These are phyloP conservation scores for Gymnocypris eckloni DNA, from an alignment of 2,797 vertebrate species.

Conservation along the genomic window DNA sequence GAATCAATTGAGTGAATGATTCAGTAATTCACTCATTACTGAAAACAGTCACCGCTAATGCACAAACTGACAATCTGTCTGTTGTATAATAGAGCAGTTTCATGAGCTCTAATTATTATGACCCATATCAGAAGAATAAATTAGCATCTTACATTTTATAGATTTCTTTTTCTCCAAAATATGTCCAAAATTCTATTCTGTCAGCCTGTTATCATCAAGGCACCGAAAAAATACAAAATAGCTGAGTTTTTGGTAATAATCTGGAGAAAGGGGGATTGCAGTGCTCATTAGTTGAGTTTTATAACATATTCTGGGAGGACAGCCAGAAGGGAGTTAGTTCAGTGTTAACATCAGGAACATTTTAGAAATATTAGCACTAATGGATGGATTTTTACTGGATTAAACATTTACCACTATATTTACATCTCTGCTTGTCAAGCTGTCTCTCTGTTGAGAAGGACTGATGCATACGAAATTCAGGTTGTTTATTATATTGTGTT, in stretches of 20 bases:
- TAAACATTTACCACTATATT: neutral
- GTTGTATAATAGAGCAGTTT: neutral
- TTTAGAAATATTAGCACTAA: slow-evolving; percentile 28
- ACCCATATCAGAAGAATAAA: neutral
- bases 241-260: slow-evolving; percentile 23
- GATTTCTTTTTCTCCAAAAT: neutral
- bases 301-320: slow-evolving; percentile 46
- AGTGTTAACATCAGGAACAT: slow-evolving; percentile 23
- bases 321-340: slow-evolving; percentile 17
- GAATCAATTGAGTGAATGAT: neutral
- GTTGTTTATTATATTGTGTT: slow-evolving; percentile 9
- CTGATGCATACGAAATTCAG: neutral
- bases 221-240: slow-evolving; percentile 5
- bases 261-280: neutral
- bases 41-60: neutral
- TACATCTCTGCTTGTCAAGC: neutral
- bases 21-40: neutral
- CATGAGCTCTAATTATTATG: neutral
- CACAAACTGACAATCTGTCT: neutral
- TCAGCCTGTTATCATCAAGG: slow-evolving; percentile 22
- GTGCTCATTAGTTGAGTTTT: slow-evolving; percentile 33
- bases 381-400: slow-evolving; percentile 8
- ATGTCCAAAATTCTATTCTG: neutral
- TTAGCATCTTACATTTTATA: neutral
- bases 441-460: slow-evolving; percentile 1